Conservation (phyloP, 2,888 invertebrate species). For the Sinhomidia bicolor region DNA sequence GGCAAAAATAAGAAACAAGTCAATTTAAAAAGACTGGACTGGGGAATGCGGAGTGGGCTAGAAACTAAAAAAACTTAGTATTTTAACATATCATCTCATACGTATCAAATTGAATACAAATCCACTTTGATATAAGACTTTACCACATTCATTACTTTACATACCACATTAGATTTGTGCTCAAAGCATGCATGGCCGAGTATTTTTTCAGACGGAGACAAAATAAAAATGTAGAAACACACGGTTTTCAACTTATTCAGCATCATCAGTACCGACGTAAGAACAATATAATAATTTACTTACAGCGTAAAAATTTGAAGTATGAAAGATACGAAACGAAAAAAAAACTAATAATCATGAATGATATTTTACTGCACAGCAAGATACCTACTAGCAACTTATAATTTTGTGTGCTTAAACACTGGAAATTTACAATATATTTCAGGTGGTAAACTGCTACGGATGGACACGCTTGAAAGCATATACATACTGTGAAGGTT, state of each 20-base stretch:
- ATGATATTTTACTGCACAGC: neutral
- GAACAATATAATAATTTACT: neutral
- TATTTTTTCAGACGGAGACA: neutral
- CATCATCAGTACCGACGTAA: neutral
- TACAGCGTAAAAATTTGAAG: neutral
- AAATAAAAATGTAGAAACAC: neutral
- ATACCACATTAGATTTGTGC: neutral
- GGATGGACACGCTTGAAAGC: slow-evolving; percentile 58
- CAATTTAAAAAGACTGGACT: neutral
- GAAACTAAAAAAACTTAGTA: neutral
- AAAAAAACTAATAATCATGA: neutral
- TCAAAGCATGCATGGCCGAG: neutral
- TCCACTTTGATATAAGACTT: too few relatives aligned
- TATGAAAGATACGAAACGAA: neutral
- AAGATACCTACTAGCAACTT: too few relatives aligned
- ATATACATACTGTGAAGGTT: slow-evolving; percentile 15
- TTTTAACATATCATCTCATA: neutral
- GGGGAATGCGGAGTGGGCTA: neutral
- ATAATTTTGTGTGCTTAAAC: neutral
- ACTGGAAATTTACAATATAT: slow-evolving; percentile 1
- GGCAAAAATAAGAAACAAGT: neutral
- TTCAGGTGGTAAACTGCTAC: neutral
- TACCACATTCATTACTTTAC: neutral
- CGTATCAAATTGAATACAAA: neutral
- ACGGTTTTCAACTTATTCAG: neutral